These are phyloP conservation scores for Doris montereyensis DNA, from an alignment of 2,888 invertebrate genomes.

Conservation along the genomic window DNA sequence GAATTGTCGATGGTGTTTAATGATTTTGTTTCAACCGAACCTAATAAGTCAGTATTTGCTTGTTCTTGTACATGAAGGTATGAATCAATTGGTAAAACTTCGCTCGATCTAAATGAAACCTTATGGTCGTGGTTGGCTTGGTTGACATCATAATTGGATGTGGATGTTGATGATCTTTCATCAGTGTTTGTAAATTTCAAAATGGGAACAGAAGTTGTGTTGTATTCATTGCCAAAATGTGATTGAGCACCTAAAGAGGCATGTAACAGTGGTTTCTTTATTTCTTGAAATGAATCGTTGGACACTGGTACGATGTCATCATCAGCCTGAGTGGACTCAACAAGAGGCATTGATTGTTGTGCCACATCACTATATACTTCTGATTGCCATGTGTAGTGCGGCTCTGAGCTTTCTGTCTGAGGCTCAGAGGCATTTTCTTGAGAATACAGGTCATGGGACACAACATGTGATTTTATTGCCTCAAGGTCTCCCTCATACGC, in stretches of 20 bases:
- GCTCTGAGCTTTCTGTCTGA: not conserved
- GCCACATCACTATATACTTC: too few species aligned
- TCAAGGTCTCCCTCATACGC: not conserved
- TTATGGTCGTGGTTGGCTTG: not conserved
- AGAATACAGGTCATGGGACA: too few species aligned
- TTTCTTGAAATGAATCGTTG: not conserved
- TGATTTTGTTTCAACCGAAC: not conserved
- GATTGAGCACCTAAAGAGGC: too few species aligned
- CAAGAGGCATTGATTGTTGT: too few species aligned
- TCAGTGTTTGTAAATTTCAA: not conserved
- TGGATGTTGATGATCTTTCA: not conserved
- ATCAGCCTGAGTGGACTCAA: too few species aligned
- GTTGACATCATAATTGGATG: not conserved
- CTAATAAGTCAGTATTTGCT: not conserved
- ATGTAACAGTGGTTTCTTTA: too few species aligned
- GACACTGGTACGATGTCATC: not conserved
- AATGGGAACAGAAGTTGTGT: too few species aligned
- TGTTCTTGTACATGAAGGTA: not conserved
- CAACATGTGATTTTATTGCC: not conserved
- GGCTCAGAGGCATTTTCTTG: not conserved
- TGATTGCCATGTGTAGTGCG: too few species aligned
- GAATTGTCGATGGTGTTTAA: conserved; percentile 6
- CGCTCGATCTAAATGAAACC: not conserved
- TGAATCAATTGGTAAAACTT: not conserved
- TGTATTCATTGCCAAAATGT: too few species aligned